A percentile compares a stretch with the other conserved stretches of the same genome.
Conservation (phyloP, 2,797 vertebrate genomes). For the Remorina albescens region DNA sequence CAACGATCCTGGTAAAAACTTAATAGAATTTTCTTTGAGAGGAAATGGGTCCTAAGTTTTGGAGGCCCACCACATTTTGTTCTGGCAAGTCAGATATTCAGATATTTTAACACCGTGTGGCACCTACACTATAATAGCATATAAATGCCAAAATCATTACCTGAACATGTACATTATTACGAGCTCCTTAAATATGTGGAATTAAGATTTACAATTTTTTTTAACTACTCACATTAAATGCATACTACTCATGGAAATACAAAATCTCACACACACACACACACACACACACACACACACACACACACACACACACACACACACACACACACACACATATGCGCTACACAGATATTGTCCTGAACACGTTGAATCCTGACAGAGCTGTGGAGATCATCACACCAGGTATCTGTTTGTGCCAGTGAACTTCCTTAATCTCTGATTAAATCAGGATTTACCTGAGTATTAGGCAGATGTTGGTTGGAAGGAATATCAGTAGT, state of each 20-base stretch:
- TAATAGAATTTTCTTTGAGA: too few species aligned
- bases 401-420: conserved; percentile 93
- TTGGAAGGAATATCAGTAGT: too few species aligned
- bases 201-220: conserved; percentile 12
- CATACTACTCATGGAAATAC: conserved; percentile 14
- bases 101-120: too few species aligned
- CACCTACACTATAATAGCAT: conserved; percentile 14
- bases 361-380: conserved; percentile 92
- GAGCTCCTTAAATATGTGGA: conserved; percentile 23
- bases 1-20: too few species aligned
- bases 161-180: conserved; percentile 68
- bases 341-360: conserved; percentile 90
- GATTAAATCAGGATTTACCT: conserved; percentile 52
- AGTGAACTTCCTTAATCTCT: conserved; percentile 94
- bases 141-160: conserved; percentile 36
- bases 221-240: conserved; percentile 29
- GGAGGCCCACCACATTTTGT: too few species aligned
- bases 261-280: conserved; percentile 24
- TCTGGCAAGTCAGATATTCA: too few species aligned
- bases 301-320: too few species aligned
- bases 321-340: not conserved
- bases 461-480: too few species aligned
- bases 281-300: too few species aligned
- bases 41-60: too few species aligned
- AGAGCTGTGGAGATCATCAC: conserved; percentile 89